Evolutionary conservation across 2,888 invertebrate genomes (phyloP).

Genomic region (Trachelus stipa): DNA sequence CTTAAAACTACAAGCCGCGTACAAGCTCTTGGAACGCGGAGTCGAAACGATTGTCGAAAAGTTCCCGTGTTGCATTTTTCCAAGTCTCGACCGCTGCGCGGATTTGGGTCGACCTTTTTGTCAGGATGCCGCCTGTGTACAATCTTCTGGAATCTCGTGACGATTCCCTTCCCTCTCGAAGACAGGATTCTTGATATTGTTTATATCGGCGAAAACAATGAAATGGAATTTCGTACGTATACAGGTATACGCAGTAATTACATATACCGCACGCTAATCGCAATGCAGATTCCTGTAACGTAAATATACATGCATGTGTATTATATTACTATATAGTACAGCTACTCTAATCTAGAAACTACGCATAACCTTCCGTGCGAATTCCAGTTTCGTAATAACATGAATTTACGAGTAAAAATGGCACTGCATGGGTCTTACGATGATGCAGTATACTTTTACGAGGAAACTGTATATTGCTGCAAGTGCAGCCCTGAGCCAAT

Average conservation of each 20-base stretch:
- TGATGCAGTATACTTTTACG: conserved; percentile 8
- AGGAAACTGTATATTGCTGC: conserved; percentile 5
- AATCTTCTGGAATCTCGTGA: not conserved
- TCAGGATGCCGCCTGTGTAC: not conserved
- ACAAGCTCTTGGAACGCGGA: conserved; percentile 28
- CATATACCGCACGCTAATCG: not conserved
- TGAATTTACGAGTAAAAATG: conserved; percentile 12
- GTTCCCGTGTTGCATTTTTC: not conserved
- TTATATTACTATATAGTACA: not conserved
- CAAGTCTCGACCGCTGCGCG: not conserved
- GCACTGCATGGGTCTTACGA: not conserved
- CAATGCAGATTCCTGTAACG: not conserved
- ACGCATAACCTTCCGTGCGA: conserved; percentile 1
- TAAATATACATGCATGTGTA: not conserved
- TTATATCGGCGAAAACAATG: not conserved
- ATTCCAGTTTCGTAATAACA: not conserved
- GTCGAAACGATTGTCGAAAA: not conserved
- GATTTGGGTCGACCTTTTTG: not conserved
- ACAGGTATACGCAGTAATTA: not conserved
- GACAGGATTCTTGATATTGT: not conserved
- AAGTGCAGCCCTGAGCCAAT: conserved; percentile 17
- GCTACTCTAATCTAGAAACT: not conserved
- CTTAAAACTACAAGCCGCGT: conserved; percentile 45
- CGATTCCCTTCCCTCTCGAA: not conserved
- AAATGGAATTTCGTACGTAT: not conserved